Percentiles rank a stretch among this genome's conserved stretches.
phyloP scores from a whole-genome alignment of 2,888 invertebrate genomes.

The Scotopteryx bipunctaria region DNA sequence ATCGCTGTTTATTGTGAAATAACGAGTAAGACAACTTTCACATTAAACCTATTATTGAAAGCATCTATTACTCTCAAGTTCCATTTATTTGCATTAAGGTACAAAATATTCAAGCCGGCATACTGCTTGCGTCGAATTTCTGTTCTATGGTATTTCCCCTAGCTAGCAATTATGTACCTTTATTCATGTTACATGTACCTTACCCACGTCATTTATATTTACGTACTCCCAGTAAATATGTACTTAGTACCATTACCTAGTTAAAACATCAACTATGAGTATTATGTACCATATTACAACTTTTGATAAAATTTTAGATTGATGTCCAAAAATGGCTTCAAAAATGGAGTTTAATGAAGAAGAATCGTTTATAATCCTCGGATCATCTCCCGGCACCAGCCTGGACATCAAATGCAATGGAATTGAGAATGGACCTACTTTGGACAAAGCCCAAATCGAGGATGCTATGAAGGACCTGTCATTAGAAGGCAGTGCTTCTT shows the following conservation, averaged over 20 bases:
- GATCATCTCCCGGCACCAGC: conserved; percentile 69
- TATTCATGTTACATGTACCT: no score
- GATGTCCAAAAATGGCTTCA: conserved; percentile 56
- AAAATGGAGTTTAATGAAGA: conserved; percentile 62
- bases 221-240: no score
- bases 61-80: no score
- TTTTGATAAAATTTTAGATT: conserved; percentile 39
- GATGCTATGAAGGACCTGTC: conserved; percentile 67
- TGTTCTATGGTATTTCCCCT: background rate
- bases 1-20: background rate
- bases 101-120: background rate
- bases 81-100: background rate
- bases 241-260: no score
- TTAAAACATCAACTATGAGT: no score
- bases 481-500: conserved; percentile 65
- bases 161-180: no score
- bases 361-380: conserved; percentile 76
- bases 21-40: background rate
- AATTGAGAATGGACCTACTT: conserved; percentile 41
- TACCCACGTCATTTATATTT: no score
- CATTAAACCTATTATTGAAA: no score
- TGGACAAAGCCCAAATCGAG: conserved; percentile 27
- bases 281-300: background rate
- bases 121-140: no score
- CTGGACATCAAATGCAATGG: conserved; percentile 63